phyloP scores from a whole-genome alignment of 2,113 vertebrate species.

The Alosa alosa region DNA sequence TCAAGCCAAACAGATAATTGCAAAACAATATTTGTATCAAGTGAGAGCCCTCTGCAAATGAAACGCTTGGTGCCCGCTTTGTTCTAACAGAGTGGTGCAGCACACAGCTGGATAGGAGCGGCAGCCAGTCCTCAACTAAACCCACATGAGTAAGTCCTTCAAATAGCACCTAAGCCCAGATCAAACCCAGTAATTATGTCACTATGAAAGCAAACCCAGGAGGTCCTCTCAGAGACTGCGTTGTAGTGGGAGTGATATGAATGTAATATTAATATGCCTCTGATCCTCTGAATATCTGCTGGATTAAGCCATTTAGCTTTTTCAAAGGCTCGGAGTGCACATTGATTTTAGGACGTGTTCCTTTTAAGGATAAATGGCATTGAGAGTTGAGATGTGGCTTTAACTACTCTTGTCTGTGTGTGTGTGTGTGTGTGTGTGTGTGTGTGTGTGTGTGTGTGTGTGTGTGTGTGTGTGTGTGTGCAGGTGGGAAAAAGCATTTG shows the following conservation, averaged over 20 bases:
- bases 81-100: background rate
- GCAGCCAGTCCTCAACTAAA: background rate
- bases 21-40: background rate
- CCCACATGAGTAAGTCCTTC: constrained; percentile 5
- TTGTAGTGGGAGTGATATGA: constrained; percentile 8
- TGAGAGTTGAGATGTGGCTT: background rate
- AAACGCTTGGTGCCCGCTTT: background rate
- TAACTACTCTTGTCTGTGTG: background rate
- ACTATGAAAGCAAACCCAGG: background rate
- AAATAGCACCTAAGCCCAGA: constrained; percentile 14
- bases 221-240: background rate
- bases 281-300: background rate
- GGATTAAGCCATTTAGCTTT: background rate
- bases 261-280: constrained; percentile 7
- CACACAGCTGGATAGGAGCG: background rate
- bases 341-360: background rate
- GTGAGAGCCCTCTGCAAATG: background rate
- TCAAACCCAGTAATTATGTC: constrained; percentile 3
- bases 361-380: background rate
- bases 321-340: background rate
- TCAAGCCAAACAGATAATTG: background rate
- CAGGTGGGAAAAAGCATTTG: background rate
- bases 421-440: background rate
- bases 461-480: background rate
- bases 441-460: background rate